Base-by-base conservation (phyloP, 1,140 invertebrate genomes). In the Drosophila parvula region DNA sequence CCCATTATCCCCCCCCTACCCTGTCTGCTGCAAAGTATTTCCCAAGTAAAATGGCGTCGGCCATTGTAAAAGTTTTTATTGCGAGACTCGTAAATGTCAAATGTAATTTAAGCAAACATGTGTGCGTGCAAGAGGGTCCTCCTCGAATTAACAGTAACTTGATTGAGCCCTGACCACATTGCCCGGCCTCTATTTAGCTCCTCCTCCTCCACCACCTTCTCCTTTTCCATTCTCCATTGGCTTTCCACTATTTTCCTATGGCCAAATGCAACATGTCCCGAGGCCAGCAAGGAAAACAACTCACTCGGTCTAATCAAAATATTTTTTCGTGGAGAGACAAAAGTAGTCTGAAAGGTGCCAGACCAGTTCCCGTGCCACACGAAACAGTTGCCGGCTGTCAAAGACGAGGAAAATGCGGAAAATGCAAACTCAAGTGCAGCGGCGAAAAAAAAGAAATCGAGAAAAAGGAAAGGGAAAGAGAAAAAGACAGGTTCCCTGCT, bases 1-100 rank as follows among this genome's bases (percentile, higher is more conserved):
- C 64, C 77, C 67, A 57, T 53, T 60, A 58, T 44, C 47, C 58
- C 48, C 18, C 18, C 32, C 22, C 41, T 22, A 10, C 27, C 50
- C 45, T 27, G 41, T 73, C 47, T 22, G 40, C 22, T 77, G 73
- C 73, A 48, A 78, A 90, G 76, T 75, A 82, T 69, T 80, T 65
- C 56, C 79, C 76, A 64, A 88, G 79, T 65, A 90, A 90, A 86
- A 83, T 88, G 82, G 84, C 84, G 84, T 84, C 83, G 84, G 84
- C 73, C 76, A 90, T 90, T 86, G 88, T 90, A 86, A 86, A 90
- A 83, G 77, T 84, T 90, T 91, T 90, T 90, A 90, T 90, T 81
- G 69, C 78, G 38, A 71, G 38, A 74, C 71, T 90, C 88, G 89
- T 90, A 90, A 90, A 90, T 90, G 88, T 90, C 88, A 79, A 81